A percentile compares a stretch with the other conserved stretches of the same genome.
phyloP scores from a whole-genome alignment of 2,888 invertebrate genomes.

The Hyppa rectilinea region DNA sequence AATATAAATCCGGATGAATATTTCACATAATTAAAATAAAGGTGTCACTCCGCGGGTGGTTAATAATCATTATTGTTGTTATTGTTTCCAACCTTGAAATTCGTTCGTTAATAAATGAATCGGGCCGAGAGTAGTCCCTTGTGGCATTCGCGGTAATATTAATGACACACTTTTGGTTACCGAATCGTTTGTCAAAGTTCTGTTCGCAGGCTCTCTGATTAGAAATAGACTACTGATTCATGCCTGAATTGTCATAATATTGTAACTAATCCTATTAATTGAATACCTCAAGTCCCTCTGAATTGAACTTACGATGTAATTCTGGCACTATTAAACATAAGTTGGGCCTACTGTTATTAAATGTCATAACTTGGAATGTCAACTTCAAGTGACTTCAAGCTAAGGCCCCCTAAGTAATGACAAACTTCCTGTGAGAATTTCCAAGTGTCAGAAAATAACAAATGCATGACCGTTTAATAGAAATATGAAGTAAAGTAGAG shows the following conservation, averaged over 20 bases:
- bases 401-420: slow-evolving; percentile 24
- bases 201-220: background rate
- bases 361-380: slow-evolving; percentile 48
- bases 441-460: slow-evolving; percentile 29
- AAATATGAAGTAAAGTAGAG: slow-evolving; percentile 20
- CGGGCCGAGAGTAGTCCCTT: slow-evolving; percentile 21
- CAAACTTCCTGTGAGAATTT: slow-evolving; percentile 31
- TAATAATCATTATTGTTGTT: slow-evolving; percentile 38
- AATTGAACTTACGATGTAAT: slow-evolving; percentile 38
- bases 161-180: slow-evolving; percentile 11
- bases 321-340: slow-evolving; percentile 40
- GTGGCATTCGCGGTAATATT: slow-evolving; percentile 14
- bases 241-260: slow-evolving; percentile 16
- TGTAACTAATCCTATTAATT: slow-evolving; percentile 8
- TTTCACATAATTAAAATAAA: slow-evolving; percentile 23
- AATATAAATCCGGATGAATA: slow-evolving; percentile 62
- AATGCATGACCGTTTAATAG: slow-evolving; percentile 20
- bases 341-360: slow-evolving; percentile 51
- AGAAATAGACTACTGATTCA: slow-evolving; percentile 1
- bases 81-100: slow-evolving; percentile 37
- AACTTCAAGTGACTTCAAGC: slow-evolving; percentile 15
- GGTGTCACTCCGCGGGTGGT: slow-evolving; percentile 10
- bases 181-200: background rate
- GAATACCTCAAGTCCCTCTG: slow-evolving; percentile 9
- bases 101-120: slow-evolving; percentile 17